Evolutionary conservation across 2,113 vertebrate species (phyloP).

Genomic region (Jacana jacana): DNA sequence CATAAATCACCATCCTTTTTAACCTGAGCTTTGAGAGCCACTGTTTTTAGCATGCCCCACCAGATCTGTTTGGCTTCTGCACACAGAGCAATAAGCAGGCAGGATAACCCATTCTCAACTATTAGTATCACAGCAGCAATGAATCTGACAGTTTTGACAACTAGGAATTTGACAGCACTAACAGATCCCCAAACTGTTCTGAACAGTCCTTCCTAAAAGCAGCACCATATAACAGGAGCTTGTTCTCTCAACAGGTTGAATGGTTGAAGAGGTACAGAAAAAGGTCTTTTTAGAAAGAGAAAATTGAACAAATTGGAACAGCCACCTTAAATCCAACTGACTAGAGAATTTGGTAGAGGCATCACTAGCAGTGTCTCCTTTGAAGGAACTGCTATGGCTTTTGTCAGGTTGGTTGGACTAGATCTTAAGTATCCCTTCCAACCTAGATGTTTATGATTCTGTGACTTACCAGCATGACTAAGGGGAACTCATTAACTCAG

Average conservation of each 20-base stretch:
- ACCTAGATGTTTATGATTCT: too few relatives aligned
- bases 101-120: neutral
- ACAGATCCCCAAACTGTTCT: rapidly evolving
- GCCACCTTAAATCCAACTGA: too few relatives aligned
- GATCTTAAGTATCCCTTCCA: too few relatives aligned
- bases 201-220: too few relatives aligned
- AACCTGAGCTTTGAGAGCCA: neutral
- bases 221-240: rapidly evolving
- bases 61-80: neutral
- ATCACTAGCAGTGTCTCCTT: too few relatives aligned
- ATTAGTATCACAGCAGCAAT: neutral
- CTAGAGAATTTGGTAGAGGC: too few relatives aligned
- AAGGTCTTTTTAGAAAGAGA: too few relatives aligned
- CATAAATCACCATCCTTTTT: neutral
- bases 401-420: too few relatives aligned
- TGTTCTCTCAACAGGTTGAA: neutral
- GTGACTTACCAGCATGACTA: too few relatives aligned
- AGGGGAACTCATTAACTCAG: neutral
- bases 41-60: neutral
- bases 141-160: neutral
- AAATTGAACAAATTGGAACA: too few relatives aligned
- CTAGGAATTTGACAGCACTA: neutral
- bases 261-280: neutral
- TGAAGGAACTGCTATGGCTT: neutral
- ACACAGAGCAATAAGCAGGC: neutral